A percentile compares a stretch with the other conserved stretches of the same genome.
Conservation (phyloP, 2,797 vertebrate species). For the Oophaga sylvatica region DNA sequence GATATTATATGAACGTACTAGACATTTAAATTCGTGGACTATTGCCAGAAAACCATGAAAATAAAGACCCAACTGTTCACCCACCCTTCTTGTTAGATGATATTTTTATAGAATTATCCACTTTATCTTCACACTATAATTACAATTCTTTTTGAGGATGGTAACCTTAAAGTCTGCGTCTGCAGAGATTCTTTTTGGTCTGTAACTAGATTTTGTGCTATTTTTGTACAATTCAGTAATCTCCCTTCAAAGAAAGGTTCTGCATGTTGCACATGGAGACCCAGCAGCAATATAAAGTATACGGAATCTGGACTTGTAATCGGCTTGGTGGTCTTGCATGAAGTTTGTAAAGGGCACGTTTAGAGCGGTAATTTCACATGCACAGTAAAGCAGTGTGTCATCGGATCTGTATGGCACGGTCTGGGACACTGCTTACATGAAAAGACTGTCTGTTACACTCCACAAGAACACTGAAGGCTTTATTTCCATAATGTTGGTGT, state of each 20-base stretch:
- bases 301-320: not conserved
- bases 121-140: constrained; percentile 37
- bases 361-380: constrained; percentile 25
- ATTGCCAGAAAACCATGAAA: not conserved
- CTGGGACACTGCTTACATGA: constrained; percentile 19
- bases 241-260: constrained; percentile 33
- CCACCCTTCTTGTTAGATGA: not conserved
- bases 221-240: constrained; percentile 47
- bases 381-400: constrained; percentile 50
- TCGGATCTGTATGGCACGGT: constrained; percentile 35
- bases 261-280: constrained; percentile 2
- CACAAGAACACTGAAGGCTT: constrained; percentile 32
- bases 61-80: not conserved
- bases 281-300: not conserved
- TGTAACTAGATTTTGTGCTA: constrained; percentile 27
- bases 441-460: constrained; percentile 47
- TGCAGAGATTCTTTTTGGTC: constrained; percentile 21
- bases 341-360: constrained; percentile 19
- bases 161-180: constrained; percentile 1
- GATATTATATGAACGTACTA: not conserved
- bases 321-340: not conserved
- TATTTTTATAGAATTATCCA: constrained; percentile 1
- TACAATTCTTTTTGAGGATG: not conserved
- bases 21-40: not conserved
- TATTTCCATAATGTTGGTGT: constrained; percentile 33